Base-by-base conservation (phyloP, 2,888 invertebrate genomes). In the Alcis repandata region DNA sequence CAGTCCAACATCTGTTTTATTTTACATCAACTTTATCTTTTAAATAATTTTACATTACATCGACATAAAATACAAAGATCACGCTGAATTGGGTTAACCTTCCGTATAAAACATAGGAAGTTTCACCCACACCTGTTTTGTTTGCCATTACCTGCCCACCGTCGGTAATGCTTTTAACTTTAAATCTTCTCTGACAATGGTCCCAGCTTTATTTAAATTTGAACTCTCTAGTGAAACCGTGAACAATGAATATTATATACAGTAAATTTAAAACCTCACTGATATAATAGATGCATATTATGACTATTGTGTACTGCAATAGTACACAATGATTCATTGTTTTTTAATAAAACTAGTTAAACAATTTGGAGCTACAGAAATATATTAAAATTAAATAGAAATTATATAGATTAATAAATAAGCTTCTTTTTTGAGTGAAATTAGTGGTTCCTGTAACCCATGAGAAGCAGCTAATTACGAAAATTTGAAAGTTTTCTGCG, bases 111-210 rank as follows among this genome's bases (percentile, higher is more conserved):
- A n/a, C n/a, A 17, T n/a, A 38, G 2, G 71, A 73, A 68, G 67
- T 63, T 72, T 80, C 86, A 79, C 89, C 88, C 84, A 89, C 89
- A 79, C 79, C 76, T 72, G 65, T 77, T 79, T 77, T 63, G 73
- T 77, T 75, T 72, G 74, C 83, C 78, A 45, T 85, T 83, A 86
- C 84, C 84, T 83, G 81, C 48, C 48, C 32, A 40, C 61, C 20
- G 33, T 79, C 77, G 80, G 80, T 79, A 75, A 73, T 73, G 74
- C 79, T 79, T 82, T 81, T 78, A 79, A 76, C 76, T 76, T 76
- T 76, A 78, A 76, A 72, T 64, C 76, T 80, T 78, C 58, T 75
- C 73, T 77, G 20, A 43, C 43, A 43, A 43, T 11, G 19, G 6
- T 20, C 11, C 8, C 11, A 10, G 11, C 10, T 43, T 43, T 3